Evolutionary conservation across 2,797 vertebrate species (phyloP).

Genomic region (Sylvilagus floridanus): DNA sequence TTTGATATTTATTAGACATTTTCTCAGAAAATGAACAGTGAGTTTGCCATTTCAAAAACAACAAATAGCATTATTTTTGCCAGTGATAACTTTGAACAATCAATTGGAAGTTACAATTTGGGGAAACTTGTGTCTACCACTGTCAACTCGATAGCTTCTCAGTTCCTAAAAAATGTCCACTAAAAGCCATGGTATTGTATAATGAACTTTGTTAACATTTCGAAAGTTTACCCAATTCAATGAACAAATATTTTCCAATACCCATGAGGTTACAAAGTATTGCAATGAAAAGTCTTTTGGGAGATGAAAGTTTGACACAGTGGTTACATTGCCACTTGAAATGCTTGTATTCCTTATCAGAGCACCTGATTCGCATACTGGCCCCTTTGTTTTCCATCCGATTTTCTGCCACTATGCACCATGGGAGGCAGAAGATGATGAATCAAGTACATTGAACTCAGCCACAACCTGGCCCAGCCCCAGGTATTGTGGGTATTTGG

Average conservation of each 20-base stretch:
- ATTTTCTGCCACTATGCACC: too few species aligned
- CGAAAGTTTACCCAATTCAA: background rate
- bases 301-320: background rate
- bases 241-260: background rate
- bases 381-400: too few species aligned
- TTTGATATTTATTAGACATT: background rate
- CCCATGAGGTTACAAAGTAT: background rate
- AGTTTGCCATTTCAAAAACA: background rate
- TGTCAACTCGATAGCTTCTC: background rate
- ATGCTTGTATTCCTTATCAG: too few species aligned
- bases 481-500: too few species aligned
- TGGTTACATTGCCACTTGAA: too few species aligned
- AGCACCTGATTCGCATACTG: too few species aligned
- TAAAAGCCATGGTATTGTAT: background rate
- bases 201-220: background rate
- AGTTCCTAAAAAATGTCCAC: too few species aligned
- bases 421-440: too few species aligned
- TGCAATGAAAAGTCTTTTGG: background rate
- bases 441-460: too few species aligned
- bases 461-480: too few species aligned
- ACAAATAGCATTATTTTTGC: background rate
- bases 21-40: background rate
- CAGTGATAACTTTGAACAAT: background rate
- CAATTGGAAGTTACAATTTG: background rate
- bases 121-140: background rate